Evolutionary conservation across 2,113 vertebrate species (phyloP).

Genomic region (Gymnocephalus cernua): DNA sequence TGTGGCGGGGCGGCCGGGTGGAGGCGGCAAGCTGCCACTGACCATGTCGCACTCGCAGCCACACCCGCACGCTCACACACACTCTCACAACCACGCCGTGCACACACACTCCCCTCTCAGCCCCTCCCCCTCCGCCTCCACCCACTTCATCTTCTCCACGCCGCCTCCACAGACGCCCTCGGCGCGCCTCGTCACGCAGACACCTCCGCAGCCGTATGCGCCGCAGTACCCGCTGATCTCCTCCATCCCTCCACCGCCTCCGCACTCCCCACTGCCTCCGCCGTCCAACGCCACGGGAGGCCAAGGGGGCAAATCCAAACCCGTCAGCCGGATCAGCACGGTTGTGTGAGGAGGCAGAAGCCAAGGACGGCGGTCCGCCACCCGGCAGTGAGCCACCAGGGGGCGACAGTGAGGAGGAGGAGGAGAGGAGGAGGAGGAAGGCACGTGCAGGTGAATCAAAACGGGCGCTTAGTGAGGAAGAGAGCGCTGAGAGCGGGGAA

Average conservation of each 20-base stretch:
- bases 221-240: constrained; percentile 86
- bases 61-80: constrained; percentile 79
- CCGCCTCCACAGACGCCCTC: constrained; percentile 76
- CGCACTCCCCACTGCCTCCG: constrained; percentile 83
- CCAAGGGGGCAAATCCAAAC: constrained; percentile 88
- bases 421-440: constrained; percentile 47
- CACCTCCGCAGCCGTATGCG: constrained; percentile 71
- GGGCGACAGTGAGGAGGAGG: constrained; percentile 53
- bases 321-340: constrained; percentile 92
- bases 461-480: constrained; percentile 62
- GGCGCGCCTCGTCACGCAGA: constrained; percentile 77
- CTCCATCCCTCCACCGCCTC: constrained; percentile 86
- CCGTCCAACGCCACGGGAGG: constrained; percentile 75
- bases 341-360: constrained; percentile 87
- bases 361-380: constrained; percentile 48
- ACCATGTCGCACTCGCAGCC: constrained; percentile 85
- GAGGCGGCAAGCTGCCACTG: constrained; percentile 78
- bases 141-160: constrained; percentile 83
- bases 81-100: constrained; percentile 78
- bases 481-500: constrained; percentile 68
- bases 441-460: constrained; percentile 63
- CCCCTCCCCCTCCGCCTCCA: constrained; percentile 78
- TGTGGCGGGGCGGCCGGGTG: constrained; percentile 62
- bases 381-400: constrained; percentile 47
- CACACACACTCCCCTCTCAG: constrained; percentile 81